phyloP scores from a whole-genome alignment of 2,888 invertebrate genomes.

The Sinodicranocentrus sp. region DNA sequence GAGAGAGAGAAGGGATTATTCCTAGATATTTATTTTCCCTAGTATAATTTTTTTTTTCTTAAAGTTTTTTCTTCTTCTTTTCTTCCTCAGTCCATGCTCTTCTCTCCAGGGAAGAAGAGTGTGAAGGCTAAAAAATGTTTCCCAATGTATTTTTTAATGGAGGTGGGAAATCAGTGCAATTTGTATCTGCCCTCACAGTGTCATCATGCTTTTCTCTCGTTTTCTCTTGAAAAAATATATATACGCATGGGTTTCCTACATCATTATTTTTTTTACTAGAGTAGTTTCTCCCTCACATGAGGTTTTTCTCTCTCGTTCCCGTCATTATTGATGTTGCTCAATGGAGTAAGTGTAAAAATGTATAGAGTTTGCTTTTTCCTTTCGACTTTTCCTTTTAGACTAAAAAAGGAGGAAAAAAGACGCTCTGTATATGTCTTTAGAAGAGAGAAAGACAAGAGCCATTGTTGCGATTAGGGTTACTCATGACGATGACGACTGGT shows the following conservation, averaged over 20 bases:
- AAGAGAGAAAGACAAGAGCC: neutral
- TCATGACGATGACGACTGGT: conserved; percentile 29
- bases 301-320: conserved; percentile 9
- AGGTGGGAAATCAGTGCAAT: conserved; percentile 73
- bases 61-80: conserved; percentile 8
- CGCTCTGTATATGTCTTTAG: too few species aligned
- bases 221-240: neutral
- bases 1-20: conserved; percentile 28
- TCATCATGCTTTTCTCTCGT: conserved; percentile 49
- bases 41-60: neutral
- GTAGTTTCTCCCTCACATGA: conserved; percentile 36
- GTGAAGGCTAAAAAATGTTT: conserved; percentile 51
- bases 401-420: neutral
- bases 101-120: conserved; percentile 27
- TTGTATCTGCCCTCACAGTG: conserved; percentile 66
- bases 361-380: conserved; percentile 2
- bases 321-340: neutral
- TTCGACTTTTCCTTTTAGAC: neutral
- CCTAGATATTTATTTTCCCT: conserved; percentile 17
- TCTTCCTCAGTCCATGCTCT: neutral
- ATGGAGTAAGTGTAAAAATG: neutral
- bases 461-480: conserved; percentile 45
- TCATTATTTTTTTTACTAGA: too few species aligned
- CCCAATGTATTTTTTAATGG: conserved; percentile 70
- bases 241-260: too few species aligned